These are phyloP conservation scores for Avahi laniger DNA, from an alignment of 2,797 vertebrate species.

Conservation along the genomic window DNA sequence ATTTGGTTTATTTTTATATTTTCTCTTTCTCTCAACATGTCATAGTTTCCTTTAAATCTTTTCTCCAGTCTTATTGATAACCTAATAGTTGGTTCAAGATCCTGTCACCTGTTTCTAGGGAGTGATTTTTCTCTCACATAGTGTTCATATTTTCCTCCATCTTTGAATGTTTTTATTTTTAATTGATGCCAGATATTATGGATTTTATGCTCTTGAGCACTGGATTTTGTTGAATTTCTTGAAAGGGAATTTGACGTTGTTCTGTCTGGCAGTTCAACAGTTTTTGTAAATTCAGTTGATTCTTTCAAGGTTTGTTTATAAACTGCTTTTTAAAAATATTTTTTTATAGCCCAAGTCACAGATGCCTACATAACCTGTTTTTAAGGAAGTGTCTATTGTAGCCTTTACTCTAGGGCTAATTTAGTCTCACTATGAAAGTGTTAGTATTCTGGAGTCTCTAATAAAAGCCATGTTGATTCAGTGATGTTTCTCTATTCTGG, in stretches of 20 bases:
- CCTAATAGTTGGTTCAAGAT: background rate
- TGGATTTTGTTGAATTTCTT: background rate
- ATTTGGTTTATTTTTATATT: background rate
- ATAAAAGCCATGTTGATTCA: background rate
- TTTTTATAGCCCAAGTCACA: no score
- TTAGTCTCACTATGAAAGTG: background rate
- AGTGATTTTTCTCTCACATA: background rate
- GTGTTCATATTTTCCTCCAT: background rate
- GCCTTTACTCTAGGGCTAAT: background rate
- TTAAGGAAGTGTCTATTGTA: background rate
- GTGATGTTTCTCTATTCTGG: background rate
- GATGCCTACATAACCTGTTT: background rate
- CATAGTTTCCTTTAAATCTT: background rate
- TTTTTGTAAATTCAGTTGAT: background rate
- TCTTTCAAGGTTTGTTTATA: background rate
- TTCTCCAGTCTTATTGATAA: background rate
- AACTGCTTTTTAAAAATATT: background rate
- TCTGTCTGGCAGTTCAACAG: background rate
- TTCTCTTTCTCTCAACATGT: background rate
- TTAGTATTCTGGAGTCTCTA: background rate
- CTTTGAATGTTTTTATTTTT: background rate
- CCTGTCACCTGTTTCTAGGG: background rate
- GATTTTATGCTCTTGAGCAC: background rate
- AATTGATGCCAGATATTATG: background rate
- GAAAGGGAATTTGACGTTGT: background rate